Evolutionary conservation across 2,113 vertebrate genomes (phyloP).

Genomic region (Callionymus lyra): DNA sequence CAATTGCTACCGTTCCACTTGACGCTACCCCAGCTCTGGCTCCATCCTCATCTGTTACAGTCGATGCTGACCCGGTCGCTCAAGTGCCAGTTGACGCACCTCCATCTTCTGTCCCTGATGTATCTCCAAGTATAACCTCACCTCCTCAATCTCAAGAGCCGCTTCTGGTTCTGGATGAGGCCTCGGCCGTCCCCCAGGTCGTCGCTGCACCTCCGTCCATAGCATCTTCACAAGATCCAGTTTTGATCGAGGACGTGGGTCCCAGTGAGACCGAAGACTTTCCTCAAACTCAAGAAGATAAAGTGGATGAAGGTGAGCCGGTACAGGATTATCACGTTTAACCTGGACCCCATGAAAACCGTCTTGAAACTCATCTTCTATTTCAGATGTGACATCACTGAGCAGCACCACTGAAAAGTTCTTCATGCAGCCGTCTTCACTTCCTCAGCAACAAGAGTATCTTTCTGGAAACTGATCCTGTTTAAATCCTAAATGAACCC

Average conservation of each 20-base stretch:
- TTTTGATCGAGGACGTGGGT: conserved; percentile 61
- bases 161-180: conserved; percentile 5
- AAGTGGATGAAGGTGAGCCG: conserved; percentile 23
- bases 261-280: conserved; percentile 49
- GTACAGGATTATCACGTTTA: not conserved
- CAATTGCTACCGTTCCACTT: conserved; percentile 4
- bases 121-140: no score
- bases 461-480: conserved; percentile 38
- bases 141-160: not conserved
- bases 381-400: conserved; percentile 31
- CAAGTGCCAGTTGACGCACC: not conserved
- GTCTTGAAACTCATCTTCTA: not conserved
- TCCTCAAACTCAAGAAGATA: conserved; percentile 18
- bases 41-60: not conserved
- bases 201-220: conserved; percentile 5
- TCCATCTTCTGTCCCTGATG: no score
- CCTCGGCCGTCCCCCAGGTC: conserved; percentile 3
- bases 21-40: not conserved
- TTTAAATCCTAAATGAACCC: conserved; percentile 9
- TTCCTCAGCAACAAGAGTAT: conserved; percentile 37
- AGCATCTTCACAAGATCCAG: conserved; percentile 18
- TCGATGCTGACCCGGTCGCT: not conserved
- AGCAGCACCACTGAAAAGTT: conserved; percentile 29
- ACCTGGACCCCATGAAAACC: not conserved
- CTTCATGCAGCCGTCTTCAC: conserved; percentile 23